Evolutionary conservation across 2,797 vertebrate genomes (phyloP).

Genomic region (Peromyscus eremicus): DNA sequence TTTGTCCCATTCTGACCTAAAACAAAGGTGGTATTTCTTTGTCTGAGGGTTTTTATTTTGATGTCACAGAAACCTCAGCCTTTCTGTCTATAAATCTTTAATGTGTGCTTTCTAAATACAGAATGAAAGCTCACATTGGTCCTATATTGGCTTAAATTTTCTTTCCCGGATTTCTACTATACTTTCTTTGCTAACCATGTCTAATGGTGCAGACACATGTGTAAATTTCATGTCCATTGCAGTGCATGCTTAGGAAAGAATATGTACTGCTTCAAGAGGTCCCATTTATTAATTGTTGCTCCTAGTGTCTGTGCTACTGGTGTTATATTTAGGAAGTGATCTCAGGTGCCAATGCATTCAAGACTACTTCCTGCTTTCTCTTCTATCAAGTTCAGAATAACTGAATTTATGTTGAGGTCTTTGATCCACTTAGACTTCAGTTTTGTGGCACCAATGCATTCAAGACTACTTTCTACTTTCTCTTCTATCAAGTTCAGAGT

Average conservation of each 20-base stretch:
- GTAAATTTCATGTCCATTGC: background rate
- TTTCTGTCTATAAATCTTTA: background rate
- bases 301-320: no score
- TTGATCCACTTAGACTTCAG: no score
- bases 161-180: background rate
- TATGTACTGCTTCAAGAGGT: background rate
- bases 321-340: no score
- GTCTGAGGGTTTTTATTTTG: background rate
- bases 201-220: fast-evolving
- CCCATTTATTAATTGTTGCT: no score
- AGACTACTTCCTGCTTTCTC: no score
- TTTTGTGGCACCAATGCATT: no score
- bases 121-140: background rate
- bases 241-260: background rate
- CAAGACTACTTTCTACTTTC: no score
- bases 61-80: background rate
- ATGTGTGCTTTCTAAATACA: background rate
- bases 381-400: no score
- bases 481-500: no score
- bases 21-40: background rate
- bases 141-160: background rate
- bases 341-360: no score
- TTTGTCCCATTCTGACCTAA: no score
- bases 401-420: no score
- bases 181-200: background rate